Conservation (phyloP, 2,888 invertebrate genomes). For the Incurvaria masculella region DNA sequence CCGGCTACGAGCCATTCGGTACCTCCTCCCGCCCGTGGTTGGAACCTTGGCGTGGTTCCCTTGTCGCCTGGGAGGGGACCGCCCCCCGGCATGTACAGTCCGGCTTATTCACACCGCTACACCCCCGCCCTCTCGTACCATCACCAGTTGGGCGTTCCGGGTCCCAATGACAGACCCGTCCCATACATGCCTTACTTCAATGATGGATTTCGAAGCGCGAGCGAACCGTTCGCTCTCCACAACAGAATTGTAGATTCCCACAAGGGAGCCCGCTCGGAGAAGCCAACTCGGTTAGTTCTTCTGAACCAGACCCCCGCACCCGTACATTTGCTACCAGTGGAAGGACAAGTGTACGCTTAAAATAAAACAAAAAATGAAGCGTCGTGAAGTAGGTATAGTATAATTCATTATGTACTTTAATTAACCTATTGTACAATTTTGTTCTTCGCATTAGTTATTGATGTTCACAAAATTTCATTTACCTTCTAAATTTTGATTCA, state of each 20-base stretch:
- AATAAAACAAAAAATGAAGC: conserved; percentile 2
- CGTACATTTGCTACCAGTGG: not conserved
- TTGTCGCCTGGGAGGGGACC: too few relatives aligned
- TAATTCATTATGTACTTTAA: not conserved
- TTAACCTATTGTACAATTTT: not conserved
- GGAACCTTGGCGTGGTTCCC: too few relatives aligned
- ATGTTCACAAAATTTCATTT: not conserved
- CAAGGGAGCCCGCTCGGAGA: not conserved
- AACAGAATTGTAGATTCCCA: not conserved
- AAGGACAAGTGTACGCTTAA: not conserved
- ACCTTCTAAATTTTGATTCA: not conserved
- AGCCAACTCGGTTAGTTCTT: too few relatives aligned
- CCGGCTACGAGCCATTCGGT: not conserved
- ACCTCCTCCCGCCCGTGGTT: too few relatives aligned
- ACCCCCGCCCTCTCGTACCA: not conserved
- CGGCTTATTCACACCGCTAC: not conserved
- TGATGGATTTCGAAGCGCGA: not conserved
- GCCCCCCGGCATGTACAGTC: not conserved
- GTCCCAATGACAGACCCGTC: not conserved
- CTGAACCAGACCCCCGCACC: not conserved
- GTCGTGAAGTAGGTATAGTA: not conserved
- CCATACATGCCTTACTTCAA: not conserved
- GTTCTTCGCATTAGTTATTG: too few relatives aligned
- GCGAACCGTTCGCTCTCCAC: not conserved
- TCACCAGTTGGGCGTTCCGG: not conserved